Conservation (phyloP, 2,797 vertebrate genomes). For the Pampus argenteus region DNA sequence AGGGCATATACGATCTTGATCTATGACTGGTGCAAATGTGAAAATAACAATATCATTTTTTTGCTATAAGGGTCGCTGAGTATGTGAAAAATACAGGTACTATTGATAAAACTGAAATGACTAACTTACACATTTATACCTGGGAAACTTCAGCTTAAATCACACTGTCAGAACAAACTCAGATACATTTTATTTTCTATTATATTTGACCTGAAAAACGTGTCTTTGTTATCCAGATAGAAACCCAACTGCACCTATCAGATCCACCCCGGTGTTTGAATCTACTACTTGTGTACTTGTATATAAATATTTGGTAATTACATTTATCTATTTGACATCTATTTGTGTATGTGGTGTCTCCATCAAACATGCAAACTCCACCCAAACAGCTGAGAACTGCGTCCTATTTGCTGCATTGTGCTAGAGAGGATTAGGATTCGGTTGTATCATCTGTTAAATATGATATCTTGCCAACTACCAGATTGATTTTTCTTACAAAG, state of each 20-base stretch:
- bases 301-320: background rate
- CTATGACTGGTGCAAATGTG: constrained; percentile 32
- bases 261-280: background rate
- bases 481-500: constrained; percentile 2
- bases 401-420: background rate
- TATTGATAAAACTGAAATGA: no score
- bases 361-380: constrained; percentile 8
- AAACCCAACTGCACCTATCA: background rate
- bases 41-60: constrained; percentile 38
- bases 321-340: background rate
- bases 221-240: background rate
- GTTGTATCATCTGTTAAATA: constrained; percentile 16
- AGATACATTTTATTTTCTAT: background rate
- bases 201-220: background rate
- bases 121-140: background rate
- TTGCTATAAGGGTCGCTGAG: background rate
- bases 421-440: constrained; percentile 28
- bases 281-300: background rate
- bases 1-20: constrained; percentile 32
- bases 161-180: background rate
- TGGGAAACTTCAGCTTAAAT: background rate
- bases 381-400: constrained; percentile 29
- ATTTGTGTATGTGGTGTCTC: background rate
- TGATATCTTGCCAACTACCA: constrained; percentile 2
- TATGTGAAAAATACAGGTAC: background rate